Evolutionary conservation across 2,113 vertebrate species (phyloP).

Genomic region (Myrmophylax atrothorax): DNA sequence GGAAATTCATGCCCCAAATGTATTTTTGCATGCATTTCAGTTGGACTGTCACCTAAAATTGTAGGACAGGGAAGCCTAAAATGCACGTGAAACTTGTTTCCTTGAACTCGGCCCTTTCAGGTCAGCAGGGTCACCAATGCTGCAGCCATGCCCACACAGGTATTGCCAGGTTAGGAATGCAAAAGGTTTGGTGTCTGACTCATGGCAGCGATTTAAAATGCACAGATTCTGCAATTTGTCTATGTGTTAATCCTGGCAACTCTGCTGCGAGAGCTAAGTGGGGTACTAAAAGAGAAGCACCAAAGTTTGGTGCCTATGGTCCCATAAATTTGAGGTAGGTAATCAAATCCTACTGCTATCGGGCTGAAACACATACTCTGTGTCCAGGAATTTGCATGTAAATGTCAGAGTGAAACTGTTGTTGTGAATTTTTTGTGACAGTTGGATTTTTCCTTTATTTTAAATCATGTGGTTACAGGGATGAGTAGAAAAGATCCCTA

Average conservation of each 20-base stretch:
- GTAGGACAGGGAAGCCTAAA: not conserved
- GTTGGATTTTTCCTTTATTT: not conserved
- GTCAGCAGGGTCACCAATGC: not conserved
- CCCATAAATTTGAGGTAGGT: not conserved
- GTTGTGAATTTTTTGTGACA: not conserved
- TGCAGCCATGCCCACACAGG: accelerated
- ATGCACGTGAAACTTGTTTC: not conserved
- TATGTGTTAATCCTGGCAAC: not conserved
- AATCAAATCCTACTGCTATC: not conserved
- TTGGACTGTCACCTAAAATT: not conserved
- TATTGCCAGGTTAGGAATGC: not conserved
- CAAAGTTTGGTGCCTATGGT: not conserved
- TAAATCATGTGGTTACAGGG: not conserved
- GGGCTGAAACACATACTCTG: not conserved
- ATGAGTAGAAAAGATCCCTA: not conserved
- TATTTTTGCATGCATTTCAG: not conserved
- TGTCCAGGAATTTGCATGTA: not conserved
- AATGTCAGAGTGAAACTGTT: not conserved
- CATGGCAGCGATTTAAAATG: not conserved
- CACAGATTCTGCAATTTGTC: not conserved
- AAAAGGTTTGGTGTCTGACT: not conserved
- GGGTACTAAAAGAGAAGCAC: not conserved
- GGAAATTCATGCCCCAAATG: not conserved
- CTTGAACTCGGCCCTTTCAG: not conserved
- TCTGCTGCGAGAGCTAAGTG: not conserved